Evolutionary conservation across 53 echinoderm and acorn worm genomes (phyloP).

Genomic region (Temnopleurus reevesii): DNA sequence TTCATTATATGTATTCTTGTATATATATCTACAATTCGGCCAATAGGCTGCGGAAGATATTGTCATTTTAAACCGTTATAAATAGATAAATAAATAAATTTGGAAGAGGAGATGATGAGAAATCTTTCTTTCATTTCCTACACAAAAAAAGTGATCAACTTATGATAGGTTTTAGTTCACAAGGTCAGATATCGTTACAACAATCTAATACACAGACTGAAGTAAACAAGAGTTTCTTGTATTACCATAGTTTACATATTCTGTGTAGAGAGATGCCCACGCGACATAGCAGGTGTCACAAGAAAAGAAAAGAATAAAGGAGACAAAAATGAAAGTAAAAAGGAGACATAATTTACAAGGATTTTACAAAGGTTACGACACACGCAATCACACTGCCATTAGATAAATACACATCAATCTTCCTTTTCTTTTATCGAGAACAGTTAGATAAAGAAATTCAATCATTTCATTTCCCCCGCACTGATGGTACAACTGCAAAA

Average conservation of each 20-base stretch:
- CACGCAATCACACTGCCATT: neutral
- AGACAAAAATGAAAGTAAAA: constrained; percentile 12
- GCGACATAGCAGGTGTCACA: constrained; percentile 30
- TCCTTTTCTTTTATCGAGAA: too few relatives aligned
- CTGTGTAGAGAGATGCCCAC: constrained; percentile 64
- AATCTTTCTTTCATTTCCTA: too few relatives aligned
- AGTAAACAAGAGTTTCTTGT: constrained; percentile 22
- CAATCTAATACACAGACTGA: constrained; percentile 4
- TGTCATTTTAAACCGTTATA: too few relatives aligned
- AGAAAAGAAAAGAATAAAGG: constrained; percentile 16
- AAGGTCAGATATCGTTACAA: neutral
- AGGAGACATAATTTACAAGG: constrained; percentile 22
- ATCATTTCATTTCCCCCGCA: neutral
- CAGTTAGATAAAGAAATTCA: neutral
- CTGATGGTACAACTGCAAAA: too few relatives aligned
- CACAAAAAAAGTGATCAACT: too few relatives aligned
- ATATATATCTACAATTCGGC: too few relatives aligned
- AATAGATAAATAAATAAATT: too few relatives aligned
- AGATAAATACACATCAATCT: constrained; percentile 7
- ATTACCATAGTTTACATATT: constrained; percentile 83
- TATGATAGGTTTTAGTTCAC: too few relatives aligned
- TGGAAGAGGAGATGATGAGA: too few relatives aligned
- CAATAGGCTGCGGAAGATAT: too few relatives aligned
- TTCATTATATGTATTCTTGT: too few relatives aligned
- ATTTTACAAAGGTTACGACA: constrained; percentile 7